These are phyloP conservation scores for Struthio camelus DNA, from an alignment of 2,113 vertebrate species.

Conservation along the genomic window DNA sequence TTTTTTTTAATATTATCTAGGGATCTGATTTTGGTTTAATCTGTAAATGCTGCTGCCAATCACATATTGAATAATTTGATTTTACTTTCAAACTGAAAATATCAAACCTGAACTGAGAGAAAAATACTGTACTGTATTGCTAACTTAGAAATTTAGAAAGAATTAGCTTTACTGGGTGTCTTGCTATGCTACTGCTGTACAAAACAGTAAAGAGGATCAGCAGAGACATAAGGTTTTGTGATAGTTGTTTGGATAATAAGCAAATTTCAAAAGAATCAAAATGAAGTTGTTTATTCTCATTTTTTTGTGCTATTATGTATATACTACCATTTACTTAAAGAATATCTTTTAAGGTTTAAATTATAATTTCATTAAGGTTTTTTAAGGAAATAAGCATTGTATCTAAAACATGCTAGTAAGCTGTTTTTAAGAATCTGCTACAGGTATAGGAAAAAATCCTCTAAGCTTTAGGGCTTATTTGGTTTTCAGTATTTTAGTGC, in stretches of 20 bases:
- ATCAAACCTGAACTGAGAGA: neutral
- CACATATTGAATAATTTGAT: neutral
- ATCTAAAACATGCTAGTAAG: neutral
- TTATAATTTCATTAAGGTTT: neutral
- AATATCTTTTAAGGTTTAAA: neutral
- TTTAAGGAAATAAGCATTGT: neutral
- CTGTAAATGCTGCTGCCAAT: neutral
- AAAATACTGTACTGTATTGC: neutral
- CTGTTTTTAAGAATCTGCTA: neutral
- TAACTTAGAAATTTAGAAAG: neutral
- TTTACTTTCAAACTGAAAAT: neutral
- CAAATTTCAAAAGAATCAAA: neutral
- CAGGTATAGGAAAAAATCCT: neutral
- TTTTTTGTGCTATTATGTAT: neutral
- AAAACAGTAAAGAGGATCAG: neutral
- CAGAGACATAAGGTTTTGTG: neutral
- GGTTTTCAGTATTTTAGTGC: neutral
- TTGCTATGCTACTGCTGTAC: neutral
- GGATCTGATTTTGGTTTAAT: neutral
- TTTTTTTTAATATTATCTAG: neutral
- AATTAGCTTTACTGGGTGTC: neutral
- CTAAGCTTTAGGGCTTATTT: neutral
- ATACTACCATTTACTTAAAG: neutral
- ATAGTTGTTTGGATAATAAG: neutral
- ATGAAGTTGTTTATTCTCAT: neutral